phyloP scores from a whole-genome alignment of 2,113 vertebrate genomes.

The Apaloderma vittatum region DNA sequence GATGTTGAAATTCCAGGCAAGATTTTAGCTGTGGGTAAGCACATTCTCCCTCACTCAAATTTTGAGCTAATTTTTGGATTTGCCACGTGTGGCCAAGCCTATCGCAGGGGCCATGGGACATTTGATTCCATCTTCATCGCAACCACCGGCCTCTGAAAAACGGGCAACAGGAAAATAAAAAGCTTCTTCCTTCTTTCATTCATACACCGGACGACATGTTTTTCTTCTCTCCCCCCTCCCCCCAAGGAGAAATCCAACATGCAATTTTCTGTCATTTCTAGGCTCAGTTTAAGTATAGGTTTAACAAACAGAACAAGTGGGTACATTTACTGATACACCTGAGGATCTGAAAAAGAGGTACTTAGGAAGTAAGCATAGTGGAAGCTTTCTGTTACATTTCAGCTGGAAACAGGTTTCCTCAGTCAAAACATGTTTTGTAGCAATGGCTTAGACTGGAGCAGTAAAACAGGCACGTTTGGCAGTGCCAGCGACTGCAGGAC shows the following conservation, averaged over 20 bases:
- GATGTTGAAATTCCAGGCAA: neutral
- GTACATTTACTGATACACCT: neutral
- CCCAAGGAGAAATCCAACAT: neutral
- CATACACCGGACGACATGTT: neutral
- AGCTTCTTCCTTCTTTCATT: neutral
- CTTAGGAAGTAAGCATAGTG: neutral
- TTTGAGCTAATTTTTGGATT: neutral
- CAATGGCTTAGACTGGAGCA: neutral
- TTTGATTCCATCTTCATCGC: neutral
- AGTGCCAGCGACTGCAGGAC: neutral
- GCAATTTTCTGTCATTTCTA: conserved; percentile 36
- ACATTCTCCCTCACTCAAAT: neutral
- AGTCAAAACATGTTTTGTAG: neutral
- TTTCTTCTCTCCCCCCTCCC: neutral
- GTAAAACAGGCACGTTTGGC: neutral
- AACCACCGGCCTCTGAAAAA: neutral
- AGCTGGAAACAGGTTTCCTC: neutral
- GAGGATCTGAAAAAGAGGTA: neutral
- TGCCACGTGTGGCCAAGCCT: neutral
- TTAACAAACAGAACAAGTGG: neutral
- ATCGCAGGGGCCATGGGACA: neutral
- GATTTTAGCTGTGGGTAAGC: neutral
- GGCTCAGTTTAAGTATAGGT: neutral
- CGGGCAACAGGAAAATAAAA: neutral
- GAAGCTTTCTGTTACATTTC: neutral